Evolutionary conservation across 2,797 vertebrate species (phyloP), one percentile per base, ranked within the genome.

Genomic region (Harpagifer antarcticus): DNA sequence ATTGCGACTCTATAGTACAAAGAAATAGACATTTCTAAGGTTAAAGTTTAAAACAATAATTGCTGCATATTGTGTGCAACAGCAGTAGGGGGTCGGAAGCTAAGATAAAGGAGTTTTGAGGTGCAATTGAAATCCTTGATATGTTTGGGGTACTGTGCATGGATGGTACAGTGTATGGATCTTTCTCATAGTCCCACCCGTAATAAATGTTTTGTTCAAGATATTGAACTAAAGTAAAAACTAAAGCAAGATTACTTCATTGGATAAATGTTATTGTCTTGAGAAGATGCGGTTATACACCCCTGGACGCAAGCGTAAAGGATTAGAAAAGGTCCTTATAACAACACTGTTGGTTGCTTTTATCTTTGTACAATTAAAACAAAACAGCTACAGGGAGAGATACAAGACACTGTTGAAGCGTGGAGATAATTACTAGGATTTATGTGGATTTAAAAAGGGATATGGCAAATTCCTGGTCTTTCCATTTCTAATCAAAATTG

Each of bases 341-440:
- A 33, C 65, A 61, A 54, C 19, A 57, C 4, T n/a, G 2, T 9
- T 50, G 48, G 11, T 37, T 58, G 76, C 27, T 57, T 69, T 17
- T 11, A 43, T 54, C 9, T 48, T 55, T 2, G 40, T 20, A 19
- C 9, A 43, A 52, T 0, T 45, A 7, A 53, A 60, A 54, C 2
- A 16, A 20, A 53, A 16, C 20, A 69, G 33, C 42, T 37, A 37
- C 7, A 23, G 48, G 47, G 48, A 47, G 27, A 13, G 12, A 59
- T 17, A 61, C 68, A 33, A 54, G 27, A 64, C 40, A 27, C 37
- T 43, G 33, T 54, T 17, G n/a, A 37, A 15, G 23, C 11, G 43
- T 27, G 11, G 52, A 40, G 60, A 53, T 63, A 56, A 60, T 68
- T 67, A 45, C 52, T 43, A 12, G 74, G 74, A 70, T 73, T 75